These are phyloP conservation scores for Pipistrellus nathusii DNA, from an alignment of 2,797 vertebrate species.

Conservation along the genomic window DNA sequence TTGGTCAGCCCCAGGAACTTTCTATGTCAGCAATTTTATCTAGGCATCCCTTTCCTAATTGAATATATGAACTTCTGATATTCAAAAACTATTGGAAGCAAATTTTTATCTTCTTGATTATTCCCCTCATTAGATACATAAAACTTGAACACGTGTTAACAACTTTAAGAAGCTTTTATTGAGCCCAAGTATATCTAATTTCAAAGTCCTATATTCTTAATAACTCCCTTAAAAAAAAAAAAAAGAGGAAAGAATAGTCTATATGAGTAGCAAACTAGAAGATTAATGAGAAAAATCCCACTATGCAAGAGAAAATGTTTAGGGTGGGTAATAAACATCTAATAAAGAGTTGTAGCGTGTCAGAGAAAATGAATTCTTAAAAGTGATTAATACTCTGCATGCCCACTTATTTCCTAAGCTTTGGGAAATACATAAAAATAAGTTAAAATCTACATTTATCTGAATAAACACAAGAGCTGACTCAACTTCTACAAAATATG, in stretches of 20 bases:
- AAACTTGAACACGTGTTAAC: slow-evolving; percentile 44
- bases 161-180: slow-evolving; percentile 6
- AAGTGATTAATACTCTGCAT: slow-evolving; percentile 4
- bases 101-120: background rate
- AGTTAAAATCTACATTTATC: slow-evolving; percentile 36
- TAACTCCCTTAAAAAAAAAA: background rate
- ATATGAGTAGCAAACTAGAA: background rate
- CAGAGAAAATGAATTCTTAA: slow-evolving; percentile 31
- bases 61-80: background rate
- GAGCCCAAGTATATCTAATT: background rate
- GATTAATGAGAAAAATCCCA: slow-evolving; percentile 45
- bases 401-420: background rate
- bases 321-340: slow-evolving; percentile 22
- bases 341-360: background rate
- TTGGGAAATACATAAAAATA: background rate
- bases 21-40: slow-evolving; percentile 19
- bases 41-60: slow-evolving; percentile 22
- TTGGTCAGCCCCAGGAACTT: no score
- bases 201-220: background rate
- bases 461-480: background rate
- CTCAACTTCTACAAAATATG: slow-evolving; percentile 18
- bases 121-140: background rate
- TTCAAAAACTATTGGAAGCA: slow-evolving; percentile 12
- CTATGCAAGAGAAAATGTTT: background rate
- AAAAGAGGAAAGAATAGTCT: background rate